Conservation (phyloP, 1,140 invertebrate genomes). For the Anoplophora glabripennis region DNA sequence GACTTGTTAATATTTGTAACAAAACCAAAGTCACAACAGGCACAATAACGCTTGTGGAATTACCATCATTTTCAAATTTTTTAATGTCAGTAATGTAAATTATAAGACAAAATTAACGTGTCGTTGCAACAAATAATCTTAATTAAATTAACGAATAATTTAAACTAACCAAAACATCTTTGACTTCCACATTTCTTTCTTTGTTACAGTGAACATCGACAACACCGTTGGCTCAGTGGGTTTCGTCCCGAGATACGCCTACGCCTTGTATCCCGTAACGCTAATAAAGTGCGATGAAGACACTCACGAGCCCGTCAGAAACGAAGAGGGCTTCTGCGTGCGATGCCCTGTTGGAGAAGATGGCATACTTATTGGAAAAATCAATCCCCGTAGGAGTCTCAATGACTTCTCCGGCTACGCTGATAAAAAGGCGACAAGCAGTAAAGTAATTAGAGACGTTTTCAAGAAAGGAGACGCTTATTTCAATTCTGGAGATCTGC, state of each 20-base stretch:
- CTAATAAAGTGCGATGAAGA: constrained; percentile 79
- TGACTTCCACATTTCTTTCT: background rate
- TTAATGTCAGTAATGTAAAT: no score
- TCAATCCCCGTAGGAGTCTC: constrained; percentile 67
- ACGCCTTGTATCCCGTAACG: constrained; percentile 64
- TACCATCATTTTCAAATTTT: no score
- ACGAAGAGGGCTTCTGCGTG: constrained; percentile 70
- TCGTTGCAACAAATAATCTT: no score
- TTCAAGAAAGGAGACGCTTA: constrained; percentile 79
- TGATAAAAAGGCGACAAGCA: constrained; percentile 79
- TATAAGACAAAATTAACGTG: no score
- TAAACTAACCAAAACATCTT: no score
- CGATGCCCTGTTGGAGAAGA: constrained; percentile 71
- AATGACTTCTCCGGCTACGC: constrained; percentile 80
- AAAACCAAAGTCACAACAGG: no score
- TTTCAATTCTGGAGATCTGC: constrained; percentile 91
- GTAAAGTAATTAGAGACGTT: constrained; percentile 87
- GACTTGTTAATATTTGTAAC: no score
- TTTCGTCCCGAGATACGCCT: constrained; percentile 74
- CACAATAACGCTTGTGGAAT: no score
- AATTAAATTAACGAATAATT: no score
- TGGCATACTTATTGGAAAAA: constrained; percentile 73
- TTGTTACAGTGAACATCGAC: constrained; percentile 83
- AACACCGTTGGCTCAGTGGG: constrained; percentile 89
- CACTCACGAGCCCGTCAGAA: constrained; percentile 75